Percentiles rank a stretch among this genome's conserved stretches.
phyloP scores from a whole-genome alignment of 1,140 invertebrate species.

The Lepidurus packardi region DNA sequence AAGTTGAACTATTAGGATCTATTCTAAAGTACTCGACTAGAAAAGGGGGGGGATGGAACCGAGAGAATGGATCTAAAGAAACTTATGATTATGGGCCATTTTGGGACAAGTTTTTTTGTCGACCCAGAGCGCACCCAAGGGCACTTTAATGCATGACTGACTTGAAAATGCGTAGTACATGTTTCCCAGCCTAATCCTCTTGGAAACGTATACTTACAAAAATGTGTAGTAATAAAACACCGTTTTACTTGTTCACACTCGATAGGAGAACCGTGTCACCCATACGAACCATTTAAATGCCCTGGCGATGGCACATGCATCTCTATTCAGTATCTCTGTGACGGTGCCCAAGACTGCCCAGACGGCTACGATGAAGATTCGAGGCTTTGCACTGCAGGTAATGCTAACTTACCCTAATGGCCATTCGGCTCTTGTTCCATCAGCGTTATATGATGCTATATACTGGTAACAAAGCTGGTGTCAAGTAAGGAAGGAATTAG shows the following conservation, averaged over 20 bases:
- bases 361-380: slow-evolving; percentile 85
- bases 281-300: slow-evolving; percentile 91
- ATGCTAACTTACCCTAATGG: slow-evolving; percentile 39
- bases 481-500: too few relatives aligned
- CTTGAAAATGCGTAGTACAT: too few relatives aligned
- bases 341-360: slow-evolving; percentile 87
- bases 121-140: too few relatives aligned
- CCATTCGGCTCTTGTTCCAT: not conserved
- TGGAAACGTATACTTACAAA: too few relatives aligned
- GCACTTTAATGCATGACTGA: too few relatives aligned
- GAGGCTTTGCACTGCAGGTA: slow-evolving; percentile 86
- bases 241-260: slow-evolving; percentile 37
- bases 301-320: slow-evolving; percentile 86
- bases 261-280: slow-evolving; percentile 66
- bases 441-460: not conserved
- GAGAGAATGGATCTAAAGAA: too few relatives aligned
- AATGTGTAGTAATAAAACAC: not conserved
- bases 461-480: not conserved
- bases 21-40: too few relatives aligned
- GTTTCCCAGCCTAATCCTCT: too few relatives aligned
- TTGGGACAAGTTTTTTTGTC: too few relatives aligned
- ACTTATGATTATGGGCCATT: too few relatives aligned
- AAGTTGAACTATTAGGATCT: too few relatives aligned
- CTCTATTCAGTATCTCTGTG: slow-evolving; percentile 89
- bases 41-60: too few relatives aligned